Conservation (phyloP, 2,113 vertebrate species). For the Mobula birostris region DNA sequence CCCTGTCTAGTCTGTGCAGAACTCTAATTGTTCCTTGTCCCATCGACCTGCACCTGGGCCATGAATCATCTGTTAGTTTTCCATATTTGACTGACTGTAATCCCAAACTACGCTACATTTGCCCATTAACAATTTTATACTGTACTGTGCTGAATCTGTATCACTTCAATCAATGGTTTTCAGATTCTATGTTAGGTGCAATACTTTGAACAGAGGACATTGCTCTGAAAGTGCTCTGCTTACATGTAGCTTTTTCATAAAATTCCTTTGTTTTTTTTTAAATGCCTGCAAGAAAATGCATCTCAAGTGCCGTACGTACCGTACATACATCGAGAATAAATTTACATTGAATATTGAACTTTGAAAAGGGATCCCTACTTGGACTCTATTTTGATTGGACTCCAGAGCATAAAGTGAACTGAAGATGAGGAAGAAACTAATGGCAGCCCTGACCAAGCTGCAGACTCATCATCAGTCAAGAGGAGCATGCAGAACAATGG, state of each 20-base stretch:
- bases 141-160: background rate
- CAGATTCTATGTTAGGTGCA: background rate
- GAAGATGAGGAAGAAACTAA: background rate
- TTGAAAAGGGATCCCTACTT: background rate
- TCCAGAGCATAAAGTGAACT: background rate
- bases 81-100: background rate
- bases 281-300: too few species aligned
- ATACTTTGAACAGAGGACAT: background rate
- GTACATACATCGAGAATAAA: too few species aligned
- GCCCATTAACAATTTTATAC: background rate
- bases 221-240: background rate
- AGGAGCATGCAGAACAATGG: background rate
- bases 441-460: background rate
- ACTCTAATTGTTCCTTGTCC: too few species aligned
- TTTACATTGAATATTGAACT: too few species aligned
- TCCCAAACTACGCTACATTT: background rate
- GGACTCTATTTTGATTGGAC: background rate
- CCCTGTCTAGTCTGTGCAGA: too few species aligned
- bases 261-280: too few species aligned
- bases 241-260: too few species aligned
- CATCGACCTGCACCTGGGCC: too few species aligned
- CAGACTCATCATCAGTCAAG: slow-evolving; percentile 8
- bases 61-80: background rate
- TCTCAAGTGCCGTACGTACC: too few species aligned
- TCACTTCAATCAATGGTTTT: background rate